Evolutionary conservation across 2,888 invertebrate species (phyloP).

Genomic region (Colostygia pectinataria): DNA sequence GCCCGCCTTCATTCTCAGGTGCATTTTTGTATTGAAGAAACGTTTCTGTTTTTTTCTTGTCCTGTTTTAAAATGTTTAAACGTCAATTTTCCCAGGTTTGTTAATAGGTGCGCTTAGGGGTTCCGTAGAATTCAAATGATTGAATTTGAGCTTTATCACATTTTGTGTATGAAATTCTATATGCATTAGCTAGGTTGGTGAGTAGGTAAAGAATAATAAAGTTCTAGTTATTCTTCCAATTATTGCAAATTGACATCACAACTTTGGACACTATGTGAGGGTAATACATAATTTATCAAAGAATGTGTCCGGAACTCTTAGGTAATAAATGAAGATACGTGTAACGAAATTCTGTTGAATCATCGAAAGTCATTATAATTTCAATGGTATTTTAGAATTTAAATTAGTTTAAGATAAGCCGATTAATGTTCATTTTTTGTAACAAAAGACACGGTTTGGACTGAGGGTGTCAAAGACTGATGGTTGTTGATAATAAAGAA

Average conservation of each 20-base stretch:
- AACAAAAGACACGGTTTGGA: conserved; percentile 27
- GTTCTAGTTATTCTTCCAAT: too few species aligned
- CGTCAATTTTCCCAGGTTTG: conserved; percentile 75
- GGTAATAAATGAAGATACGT: conserved; percentile 1
- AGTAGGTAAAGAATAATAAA: too few species aligned
- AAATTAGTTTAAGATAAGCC: conserved; percentile 61
- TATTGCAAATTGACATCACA: too few species aligned
- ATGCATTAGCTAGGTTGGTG: too few species aligned
- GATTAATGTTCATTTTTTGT: conserved; percentile 39
- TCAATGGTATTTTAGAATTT: conserved; percentile 67
- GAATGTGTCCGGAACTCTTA: conserved; percentile 35
- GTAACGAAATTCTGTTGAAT: conserved; percentile 57
- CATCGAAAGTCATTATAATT: conserved; percentile 69
- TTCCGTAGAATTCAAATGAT: too few species aligned
- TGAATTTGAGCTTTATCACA: too few species aligned
- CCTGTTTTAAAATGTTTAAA: conserved; percentile 58
- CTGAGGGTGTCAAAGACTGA: conserved; percentile 17
- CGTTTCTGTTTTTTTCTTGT: conserved; percentile 74
- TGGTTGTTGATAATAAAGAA: conserved; percentile 15
- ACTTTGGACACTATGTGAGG: too few species aligned
- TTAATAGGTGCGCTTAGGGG: conserved; percentile 66
- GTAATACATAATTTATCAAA: too few species aligned
- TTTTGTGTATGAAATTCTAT: too few species aligned
- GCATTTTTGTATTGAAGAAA: conserved; percentile 80
- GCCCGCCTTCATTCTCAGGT: conserved; percentile 82